Percentiles rank a stretch among this genome's conserved stretches.
Conservation (phyloP, 35 echinoderm and acorn worm species). For the Ophioderma brevispina region DNA sequence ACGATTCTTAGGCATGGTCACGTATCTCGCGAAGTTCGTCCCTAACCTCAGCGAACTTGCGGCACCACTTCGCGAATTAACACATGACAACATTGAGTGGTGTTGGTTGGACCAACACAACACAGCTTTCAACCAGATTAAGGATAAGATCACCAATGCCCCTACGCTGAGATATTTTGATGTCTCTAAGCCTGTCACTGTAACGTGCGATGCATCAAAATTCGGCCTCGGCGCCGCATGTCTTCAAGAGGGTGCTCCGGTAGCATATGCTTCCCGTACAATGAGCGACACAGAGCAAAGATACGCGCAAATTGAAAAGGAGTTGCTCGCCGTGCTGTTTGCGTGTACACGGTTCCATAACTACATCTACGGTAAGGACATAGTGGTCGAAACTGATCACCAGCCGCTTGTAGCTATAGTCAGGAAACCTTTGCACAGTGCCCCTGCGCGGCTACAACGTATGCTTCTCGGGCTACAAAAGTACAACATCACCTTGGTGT, state of each 20-base stretch:
- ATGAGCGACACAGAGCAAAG: constrained; percentile 29
- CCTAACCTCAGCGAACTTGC: constrained; percentile 46
- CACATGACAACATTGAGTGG: constrained; percentile 41
- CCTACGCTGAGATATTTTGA: constrained; percentile 60
- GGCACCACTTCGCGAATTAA: constrained; percentile 54
- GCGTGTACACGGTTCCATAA: constrained; percentile 50
- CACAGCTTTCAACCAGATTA: constrained; percentile 24
- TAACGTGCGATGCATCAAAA: constrained; percentile 67
- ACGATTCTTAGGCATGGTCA: constrained; percentile 49
- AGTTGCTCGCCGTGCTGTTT: constrained; percentile 64
- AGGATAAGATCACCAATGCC: constrained; percentile 22
- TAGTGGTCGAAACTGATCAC: constrained; percentile 76
- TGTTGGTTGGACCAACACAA: constrained; percentile 37
- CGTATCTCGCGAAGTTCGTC: constrained; percentile 72
- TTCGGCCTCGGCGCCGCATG: constrained; percentile 49
- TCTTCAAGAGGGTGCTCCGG: constrained; percentile 46
- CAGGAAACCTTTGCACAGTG: background rate
- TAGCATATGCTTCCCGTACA: constrained; percentile 66
- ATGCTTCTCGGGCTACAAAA: background rate
- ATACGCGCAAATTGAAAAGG: constrained; percentile 71
- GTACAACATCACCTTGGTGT: background rate
- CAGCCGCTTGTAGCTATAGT: constrained; percentile 42
- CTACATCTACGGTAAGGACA: constrained; percentile 58
- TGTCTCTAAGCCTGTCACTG: constrained; percentile 40
- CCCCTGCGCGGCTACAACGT: background rate